Evolutionary conservation across 2,888 invertebrate species (phyloP), one percentile per base, ranked within the genome.

Genomic region (Koerneria pararmatus): DNA sequence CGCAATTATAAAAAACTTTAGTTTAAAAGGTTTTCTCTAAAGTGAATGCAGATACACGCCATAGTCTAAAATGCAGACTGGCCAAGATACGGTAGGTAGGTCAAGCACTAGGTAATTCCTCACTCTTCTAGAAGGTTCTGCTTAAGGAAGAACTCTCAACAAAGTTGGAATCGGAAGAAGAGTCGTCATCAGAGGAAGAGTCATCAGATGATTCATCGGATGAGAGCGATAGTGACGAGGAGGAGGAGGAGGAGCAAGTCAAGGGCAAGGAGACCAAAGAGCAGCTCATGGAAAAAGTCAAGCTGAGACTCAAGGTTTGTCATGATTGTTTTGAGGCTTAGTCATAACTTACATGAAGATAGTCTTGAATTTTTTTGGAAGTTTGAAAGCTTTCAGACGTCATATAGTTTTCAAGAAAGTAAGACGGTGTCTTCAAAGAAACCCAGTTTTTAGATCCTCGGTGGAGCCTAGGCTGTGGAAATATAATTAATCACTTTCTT

Each of bases 221-320:
- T 29, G 84, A 84, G 35, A 78, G 81, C 32, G 80, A 82, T 27
- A 85, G 85, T 4, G 84, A 86, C 48, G 85, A 86, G 48, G 85
- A 85, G 29, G 87, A 87, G 73, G 83, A 86, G n/a, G 86, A 79
- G 85, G 86, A 76, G 32, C 81, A 62, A 53, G 35, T 53, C 35
- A 37, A 32, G 31, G 83, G 85, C n/a, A 85, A 31, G 27, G 88
- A 89, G 84, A 89, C 90, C 1, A 90, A 90, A 79, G 90, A 91
- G 80, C 89, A 89, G 74, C 89, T 89, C 72, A 88, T 89, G 63
- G 89, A 91, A 79, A 87, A 88, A 68, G 89, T 90, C 1, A 85
- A 89, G 66, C 88, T 88, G 68, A 88, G 92, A 82, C 90, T 93
- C 82, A 88, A 88, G 87, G 89, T 88, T 8, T 3, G 60, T 22